A percentile compares a stretch with the other conserved stretches of the same genome.
These are phyloP conservation scores for Actinia equina DNA, from an alignment of 64 coral and sea anemone species.

Conservation along the genomic window DNA sequence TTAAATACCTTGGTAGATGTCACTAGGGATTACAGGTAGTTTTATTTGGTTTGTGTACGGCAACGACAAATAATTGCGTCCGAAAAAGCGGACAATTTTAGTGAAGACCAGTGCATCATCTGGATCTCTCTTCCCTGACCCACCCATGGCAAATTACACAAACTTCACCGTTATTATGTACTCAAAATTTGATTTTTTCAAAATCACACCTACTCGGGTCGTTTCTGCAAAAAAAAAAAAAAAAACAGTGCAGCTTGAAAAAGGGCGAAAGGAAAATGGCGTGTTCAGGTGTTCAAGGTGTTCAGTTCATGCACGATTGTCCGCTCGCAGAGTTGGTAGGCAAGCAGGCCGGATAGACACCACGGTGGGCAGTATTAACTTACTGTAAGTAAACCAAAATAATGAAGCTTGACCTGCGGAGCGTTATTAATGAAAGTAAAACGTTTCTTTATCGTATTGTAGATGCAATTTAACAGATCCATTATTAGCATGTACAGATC, in stretches of 20 bases:
- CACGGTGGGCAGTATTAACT: neutral
- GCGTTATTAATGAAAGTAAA: neutral
- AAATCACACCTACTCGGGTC: too few relatives aligned
- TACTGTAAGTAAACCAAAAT: conserved; percentile 6
- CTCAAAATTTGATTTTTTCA: too few relatives aligned
- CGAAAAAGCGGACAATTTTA: too few relatives aligned
- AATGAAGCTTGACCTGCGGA: neutral
- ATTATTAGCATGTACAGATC: too few relatives aligned
- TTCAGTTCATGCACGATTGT: neutral
- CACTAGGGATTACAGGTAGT: too few relatives aligned
- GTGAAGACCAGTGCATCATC: too few relatives aligned
- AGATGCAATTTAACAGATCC: neutral
- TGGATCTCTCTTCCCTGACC: too few relatives aligned
- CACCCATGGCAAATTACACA: neutral
- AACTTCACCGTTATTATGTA: neutral
- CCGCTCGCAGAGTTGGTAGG: neutral
- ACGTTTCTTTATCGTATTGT: neutral
- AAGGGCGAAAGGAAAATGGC: neutral
- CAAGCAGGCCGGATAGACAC: neutral
- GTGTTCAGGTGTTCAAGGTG: too few relatives aligned
- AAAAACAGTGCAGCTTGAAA: neutral
- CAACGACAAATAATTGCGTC: too few relatives aligned
- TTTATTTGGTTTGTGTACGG: too few relatives aligned
- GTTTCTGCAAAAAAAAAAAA: too few relatives aligned
- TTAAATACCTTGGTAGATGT: too few relatives aligned